phyloP scores from a whole-genome alignment of 35 echinoderm and acorn worm species.

The Lytechinus pictus region DNA sequence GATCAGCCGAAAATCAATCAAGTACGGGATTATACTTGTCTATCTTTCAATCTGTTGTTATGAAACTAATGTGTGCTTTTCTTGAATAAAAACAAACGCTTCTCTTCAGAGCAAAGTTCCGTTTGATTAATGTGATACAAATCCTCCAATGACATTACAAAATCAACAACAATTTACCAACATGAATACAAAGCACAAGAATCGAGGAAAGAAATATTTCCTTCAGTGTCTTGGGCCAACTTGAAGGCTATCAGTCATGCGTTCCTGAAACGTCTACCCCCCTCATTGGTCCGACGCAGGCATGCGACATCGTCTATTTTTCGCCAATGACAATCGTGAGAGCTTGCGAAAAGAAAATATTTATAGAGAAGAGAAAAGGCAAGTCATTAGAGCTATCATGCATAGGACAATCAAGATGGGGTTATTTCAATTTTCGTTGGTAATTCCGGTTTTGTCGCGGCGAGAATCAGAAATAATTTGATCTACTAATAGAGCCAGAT shows the following conservation, averaged over 20 bases:
- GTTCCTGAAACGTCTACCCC: background rate
- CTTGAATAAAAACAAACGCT: constrained; percentile 5
- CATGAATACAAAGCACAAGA: background rate
- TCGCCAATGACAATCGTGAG: background rate
- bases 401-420: background rate
- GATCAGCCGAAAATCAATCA: background rate
- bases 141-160: background rate
- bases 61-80: background rate
- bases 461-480: background rate
- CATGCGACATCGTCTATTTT: background rate
- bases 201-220: background rate
- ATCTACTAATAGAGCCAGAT: constrained; percentile 40
- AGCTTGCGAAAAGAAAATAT: constrained; percentile 6
- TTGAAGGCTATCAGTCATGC: background rate
- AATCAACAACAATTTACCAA: constrained; percentile 3
- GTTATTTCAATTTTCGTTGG: constrained; percentile 26
- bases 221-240: background rate
- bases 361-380: background rate
- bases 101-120: background rate
- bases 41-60: background rate
- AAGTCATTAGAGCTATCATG: background rate
- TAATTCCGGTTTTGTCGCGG: constrained; percentile 23
- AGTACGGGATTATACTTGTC: background rate
- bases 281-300: background rate
- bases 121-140: background rate